Percentiles rank a stretch among this genome's conserved stretches.
phyloP scores from a whole-genome alignment of 2,797 vertebrate genomes.

The Poecilia picta region DNA sequence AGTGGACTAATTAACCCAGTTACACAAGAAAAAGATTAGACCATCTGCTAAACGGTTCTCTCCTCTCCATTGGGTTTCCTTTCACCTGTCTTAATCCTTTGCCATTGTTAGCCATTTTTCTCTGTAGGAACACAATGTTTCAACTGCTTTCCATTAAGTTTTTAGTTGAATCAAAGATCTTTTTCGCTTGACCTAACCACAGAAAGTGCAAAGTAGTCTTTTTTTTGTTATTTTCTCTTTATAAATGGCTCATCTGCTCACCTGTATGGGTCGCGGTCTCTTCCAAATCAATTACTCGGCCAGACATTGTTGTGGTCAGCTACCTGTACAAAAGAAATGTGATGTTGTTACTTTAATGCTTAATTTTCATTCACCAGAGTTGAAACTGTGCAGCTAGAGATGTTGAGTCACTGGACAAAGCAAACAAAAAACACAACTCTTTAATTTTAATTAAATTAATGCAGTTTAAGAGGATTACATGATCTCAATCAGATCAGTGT shows the following conservation, averaged over 20 bases:
- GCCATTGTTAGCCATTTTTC: slow-evolving; percentile 8
- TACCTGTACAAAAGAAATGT: slow-evolving; percentile 40
- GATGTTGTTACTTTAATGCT: not conserved
- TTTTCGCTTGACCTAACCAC: not conserved
- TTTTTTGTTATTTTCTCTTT: not conserved
- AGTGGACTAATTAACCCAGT: slow-evolving; percentile 41
- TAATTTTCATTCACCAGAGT: not conserved
- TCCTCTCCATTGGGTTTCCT: slow-evolving; percentile 5
- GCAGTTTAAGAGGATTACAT: slow-evolving; percentile 82
- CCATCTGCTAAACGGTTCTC: slow-evolving; percentile 34
- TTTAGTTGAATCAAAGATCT: not conserved
- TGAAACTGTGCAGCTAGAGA: not conserved
- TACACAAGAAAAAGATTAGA: slow-evolving; percentile 69
- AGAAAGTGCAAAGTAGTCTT: not conserved
- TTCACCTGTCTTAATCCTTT: not conserved
- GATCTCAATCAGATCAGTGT: slow-evolving; percentile 75
- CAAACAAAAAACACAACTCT: slow-evolving; percentile 13
- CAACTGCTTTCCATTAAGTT: not conserved
- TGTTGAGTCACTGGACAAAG: slow-evolving; percentile 22
- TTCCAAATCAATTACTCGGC: slow-evolving; percentile 81
- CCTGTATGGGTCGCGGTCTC: slow-evolving; percentile 90
- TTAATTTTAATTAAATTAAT: slow-evolving; percentile 72
- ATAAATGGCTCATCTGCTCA: slow-evolving; percentile 61
- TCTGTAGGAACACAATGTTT: not conserved
- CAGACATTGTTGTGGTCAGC: slow-evolving; percentile 69